Percentiles rank a stretch among this genome's conserved stretches.
These are phyloP conservation scores for Clinocottus analis DNA, from an alignment of 2,113 vertebrate species.

Conservation along the genomic window DNA sequence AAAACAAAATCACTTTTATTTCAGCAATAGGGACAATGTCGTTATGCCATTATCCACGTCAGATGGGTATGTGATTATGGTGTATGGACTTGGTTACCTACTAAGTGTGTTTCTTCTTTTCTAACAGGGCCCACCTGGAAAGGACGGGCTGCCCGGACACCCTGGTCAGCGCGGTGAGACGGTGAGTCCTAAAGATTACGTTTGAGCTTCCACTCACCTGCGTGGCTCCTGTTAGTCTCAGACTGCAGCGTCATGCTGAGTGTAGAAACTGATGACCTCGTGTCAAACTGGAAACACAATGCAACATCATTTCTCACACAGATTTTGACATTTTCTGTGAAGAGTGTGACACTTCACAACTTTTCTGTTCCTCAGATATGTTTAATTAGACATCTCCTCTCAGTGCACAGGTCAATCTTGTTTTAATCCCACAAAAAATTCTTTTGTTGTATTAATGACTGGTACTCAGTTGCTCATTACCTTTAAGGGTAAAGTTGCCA, in stretches of 20 bases:
- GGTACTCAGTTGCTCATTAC: neutral
- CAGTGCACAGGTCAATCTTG: neutral
- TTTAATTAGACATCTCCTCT: constrained; percentile 1
- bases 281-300: neutral
- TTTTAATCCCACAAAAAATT: constrained; percentile 19
- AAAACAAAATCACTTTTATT: neutral
- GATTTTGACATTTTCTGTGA: neutral
- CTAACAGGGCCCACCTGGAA: constrained; percentile 92
- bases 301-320: constrained; percentile 3
- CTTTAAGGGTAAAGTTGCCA: constrained; percentile 1
- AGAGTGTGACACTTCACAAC: neutral
- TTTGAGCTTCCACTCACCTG: constrained; percentile 25
- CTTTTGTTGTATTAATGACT: constrained; percentile 25
- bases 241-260: constrained; percentile 28
- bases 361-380: neutral
- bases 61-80: neutral
- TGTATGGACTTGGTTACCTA: neutral
- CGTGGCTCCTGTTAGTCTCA: constrained; percentile 12
- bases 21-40: neutral
- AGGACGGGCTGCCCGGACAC: constrained; percentile 89
- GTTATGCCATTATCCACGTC: neutral
- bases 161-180: constrained; percentile 96
- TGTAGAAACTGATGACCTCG: constrained; percentile 8
- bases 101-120: constrained; percentile 6
- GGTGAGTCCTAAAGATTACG: constrained; percentile 84